Evolutionary conservation across 2,888 invertebrate genomes (phyloP), one percentile per base, ranked within the genome.

Genomic region (Brassicogethes aeneus): DNA sequence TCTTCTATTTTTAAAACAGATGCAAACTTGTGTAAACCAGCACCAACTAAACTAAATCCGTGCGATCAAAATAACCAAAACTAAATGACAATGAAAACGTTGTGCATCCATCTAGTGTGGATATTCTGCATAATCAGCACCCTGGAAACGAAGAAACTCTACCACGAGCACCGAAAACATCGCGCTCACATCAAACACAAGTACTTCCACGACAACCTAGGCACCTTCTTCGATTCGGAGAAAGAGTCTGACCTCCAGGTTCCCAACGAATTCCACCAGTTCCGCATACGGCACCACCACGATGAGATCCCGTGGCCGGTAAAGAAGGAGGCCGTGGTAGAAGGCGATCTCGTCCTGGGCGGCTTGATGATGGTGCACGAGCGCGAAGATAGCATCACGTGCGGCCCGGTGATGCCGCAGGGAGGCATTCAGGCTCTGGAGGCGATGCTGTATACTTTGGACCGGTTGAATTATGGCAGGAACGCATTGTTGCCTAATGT

Each of bases 331-430:
- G 88, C 91, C 0, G 81, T 85, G 3, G 80, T 93, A 35, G 88
- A 90, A 61, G 94, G 94, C 0, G 86, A 93, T 59, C 72, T 94
- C 34, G 78, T 91, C 5, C 72, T 94, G 1, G 94, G 94, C 3
- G 94, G 92, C 1, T 70, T 94, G 35, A 93, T 94, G 89, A 94
- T 94, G 89, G 85, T 94, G 0, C 94, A 94, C 62, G 92, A 92
- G 58, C 72, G 94, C 15, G 87, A 89, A 52, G 92, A 93, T 54
- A 79, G 79, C 35, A 78, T 85, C 60, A 89, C 86, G 2, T 94
- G 94, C 60, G 94, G 94, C 0, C 88, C 87, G 1, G 85, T 94
- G 33, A 93, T 93, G 93, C 90, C 91, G 0, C 93, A 94, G 66
- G 93, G 93, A 1, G 86, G 87, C 0, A 79, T 87, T 3, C 87